These are phyloP conservation scores for Chiloscyllium punctatum DNA, from an alignment of 2,797 vertebrate genomes.

Conservation along the genomic window DNA sequence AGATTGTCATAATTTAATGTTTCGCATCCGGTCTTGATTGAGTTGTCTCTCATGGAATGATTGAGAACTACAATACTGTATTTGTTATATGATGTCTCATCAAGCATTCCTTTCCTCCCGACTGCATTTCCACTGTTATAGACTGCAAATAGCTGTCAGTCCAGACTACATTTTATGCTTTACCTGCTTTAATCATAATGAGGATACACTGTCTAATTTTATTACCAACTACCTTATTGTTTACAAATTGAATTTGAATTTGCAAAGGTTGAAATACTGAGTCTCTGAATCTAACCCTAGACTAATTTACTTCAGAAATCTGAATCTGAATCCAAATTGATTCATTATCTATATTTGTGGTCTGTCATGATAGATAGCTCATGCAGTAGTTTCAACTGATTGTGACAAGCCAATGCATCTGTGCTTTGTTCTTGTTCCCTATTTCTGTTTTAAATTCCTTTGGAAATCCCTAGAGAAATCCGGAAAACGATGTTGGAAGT, in stretches of 20 bases:
- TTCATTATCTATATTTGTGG: conserved; percentile 17
- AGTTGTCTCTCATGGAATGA: neutral
- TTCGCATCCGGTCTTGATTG: neutral
- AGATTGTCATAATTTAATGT: neutral
- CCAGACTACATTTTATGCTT: neutral
- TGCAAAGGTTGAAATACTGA: neutral
- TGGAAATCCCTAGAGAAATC: neutral
- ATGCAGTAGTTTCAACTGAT: conserved; percentile 2
- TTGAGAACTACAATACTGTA: neutral
- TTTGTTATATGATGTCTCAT: neutral
- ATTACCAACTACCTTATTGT: conserved; percentile 2
- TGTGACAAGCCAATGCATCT: neutral
- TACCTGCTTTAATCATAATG: neutral
- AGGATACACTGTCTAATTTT: conserved; percentile 1
- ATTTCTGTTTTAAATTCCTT: neutral
- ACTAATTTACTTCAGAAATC: conserved; percentile 24
- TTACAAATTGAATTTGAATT: conserved; percentile 26
- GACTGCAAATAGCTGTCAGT: conserved; percentile 1
- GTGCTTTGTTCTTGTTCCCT: neutral
- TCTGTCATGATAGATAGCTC: conserved; percentile 6
- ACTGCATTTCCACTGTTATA: neutral
- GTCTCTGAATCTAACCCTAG: neutral
- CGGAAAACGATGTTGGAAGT: neutral
- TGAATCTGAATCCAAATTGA: neutral
- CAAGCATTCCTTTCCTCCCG: neutral